These are phyloP conservation scores for Lycaon pictus DNA, from an alignment of 2,113 vertebrate species.

Conservation along the genomic window DNA sequence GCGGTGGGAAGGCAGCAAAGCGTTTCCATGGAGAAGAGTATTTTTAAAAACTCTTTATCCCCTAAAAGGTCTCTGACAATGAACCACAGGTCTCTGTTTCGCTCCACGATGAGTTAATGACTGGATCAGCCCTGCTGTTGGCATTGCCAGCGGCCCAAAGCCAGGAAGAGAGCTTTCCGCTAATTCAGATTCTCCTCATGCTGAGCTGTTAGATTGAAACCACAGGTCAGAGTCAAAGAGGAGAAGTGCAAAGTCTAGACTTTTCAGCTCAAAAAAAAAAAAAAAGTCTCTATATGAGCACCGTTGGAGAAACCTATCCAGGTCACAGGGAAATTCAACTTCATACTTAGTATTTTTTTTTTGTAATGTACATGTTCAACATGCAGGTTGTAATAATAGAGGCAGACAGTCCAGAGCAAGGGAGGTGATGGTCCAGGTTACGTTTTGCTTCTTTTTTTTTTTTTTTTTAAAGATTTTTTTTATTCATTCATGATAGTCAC, in stretches of 20 bases:
- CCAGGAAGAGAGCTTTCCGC: not conserved
- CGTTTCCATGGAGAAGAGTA: not conserved
- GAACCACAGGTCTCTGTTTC: not conserved
- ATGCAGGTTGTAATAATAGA: rapidly evolving
- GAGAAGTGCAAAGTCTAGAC: not conserved
- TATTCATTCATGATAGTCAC: too few species aligned
- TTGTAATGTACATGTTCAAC: not conserved
- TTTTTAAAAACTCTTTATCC: not conserved
- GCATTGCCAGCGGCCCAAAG: not conserved
- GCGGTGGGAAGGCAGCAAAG: not conserved
- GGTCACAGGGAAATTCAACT: not conserved
- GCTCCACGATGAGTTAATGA: rapidly evolving
- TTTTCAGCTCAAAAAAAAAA: not conserved
- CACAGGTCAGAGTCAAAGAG: not conserved
- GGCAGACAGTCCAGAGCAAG: not conserved
- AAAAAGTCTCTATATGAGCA: not conserved
- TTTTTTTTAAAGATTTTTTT: too few species aligned
- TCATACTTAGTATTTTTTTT: not conserved
- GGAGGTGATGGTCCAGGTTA: not conserved
- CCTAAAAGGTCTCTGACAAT: not conserved
- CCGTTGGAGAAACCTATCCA: not conserved
- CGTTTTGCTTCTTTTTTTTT: not conserved
- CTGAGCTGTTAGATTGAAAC: not conserved
- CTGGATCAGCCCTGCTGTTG: not conserved
- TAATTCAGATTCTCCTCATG: rapidly evolving